phyloP scores from a whole-genome alignment of 2,113 vertebrate genomes.

The Actenoides lindsayi region DNA sequence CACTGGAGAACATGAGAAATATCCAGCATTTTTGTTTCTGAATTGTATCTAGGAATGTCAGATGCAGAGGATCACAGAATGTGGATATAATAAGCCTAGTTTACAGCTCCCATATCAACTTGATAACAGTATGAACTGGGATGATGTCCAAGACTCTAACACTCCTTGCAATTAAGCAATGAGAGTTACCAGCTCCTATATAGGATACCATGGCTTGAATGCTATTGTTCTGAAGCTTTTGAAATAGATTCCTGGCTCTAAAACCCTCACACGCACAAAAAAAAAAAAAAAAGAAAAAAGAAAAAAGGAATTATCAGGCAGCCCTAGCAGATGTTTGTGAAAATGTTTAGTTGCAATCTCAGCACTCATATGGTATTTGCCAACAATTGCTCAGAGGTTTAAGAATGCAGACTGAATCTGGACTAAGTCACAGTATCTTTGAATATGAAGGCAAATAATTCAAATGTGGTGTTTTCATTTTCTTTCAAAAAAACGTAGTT shows the following conservation, averaged over 20 bases:
- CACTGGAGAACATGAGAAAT: background rate
- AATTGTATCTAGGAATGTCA: background rate
- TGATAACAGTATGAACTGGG: background rate
- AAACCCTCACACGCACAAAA: background rate
- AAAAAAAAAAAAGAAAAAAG: too few relatives aligned
- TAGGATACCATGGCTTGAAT: background rate
- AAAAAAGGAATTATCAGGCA: background rate
- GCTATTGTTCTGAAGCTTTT: background rate
- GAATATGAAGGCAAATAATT: slow-evolving; percentile 28
- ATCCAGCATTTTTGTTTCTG: background rate
- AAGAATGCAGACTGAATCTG: slow-evolving; percentile 67
- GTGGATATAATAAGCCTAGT: slow-evolving; percentile 2
- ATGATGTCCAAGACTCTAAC: slow-evolving; percentile 12
- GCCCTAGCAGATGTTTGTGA: slow-evolving; percentile 9
- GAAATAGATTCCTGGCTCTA: background rate
- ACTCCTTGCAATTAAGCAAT: background rate
- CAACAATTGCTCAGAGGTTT: slow-evolving; percentile 39
- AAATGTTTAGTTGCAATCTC: background rate
- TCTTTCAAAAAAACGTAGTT: slow-evolving; percentile 23
- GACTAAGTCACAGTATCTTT: slow-evolving; percentile 39
- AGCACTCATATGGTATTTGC: background rate
- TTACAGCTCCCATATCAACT: slow-evolving; percentile 32
- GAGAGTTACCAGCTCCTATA: background rate
- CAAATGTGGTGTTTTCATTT: background rate
- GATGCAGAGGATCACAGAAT: background rate